Percentiles rank a stretch among this genome's conserved stretches.
Conservation (phyloP, 2,797 vertebrate genomes). For the Girardinus metallicus region DNA sequence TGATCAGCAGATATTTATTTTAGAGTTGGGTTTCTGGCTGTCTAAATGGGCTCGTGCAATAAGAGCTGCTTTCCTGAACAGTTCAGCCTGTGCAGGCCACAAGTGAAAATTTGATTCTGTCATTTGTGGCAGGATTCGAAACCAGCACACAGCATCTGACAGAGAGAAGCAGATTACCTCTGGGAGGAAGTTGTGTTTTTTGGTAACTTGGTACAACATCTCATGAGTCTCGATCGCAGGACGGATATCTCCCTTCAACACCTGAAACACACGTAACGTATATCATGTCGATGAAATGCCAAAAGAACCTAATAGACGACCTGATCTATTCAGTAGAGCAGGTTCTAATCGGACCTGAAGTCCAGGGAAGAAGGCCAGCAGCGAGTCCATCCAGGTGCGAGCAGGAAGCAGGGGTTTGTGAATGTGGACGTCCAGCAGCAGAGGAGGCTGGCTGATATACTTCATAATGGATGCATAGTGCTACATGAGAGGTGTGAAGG, state of each 20-base stretch:
- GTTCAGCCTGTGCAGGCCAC: neutral
- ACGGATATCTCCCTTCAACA: conserved; percentile 96
- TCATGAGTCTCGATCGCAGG: conserved; percentile 99
- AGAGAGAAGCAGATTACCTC: conserved; percentile 83
- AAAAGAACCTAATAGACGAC: neutral
- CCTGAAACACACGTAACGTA: conserved; percentile 73
- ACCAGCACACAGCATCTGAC: neutral
- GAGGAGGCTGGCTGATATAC: conserved; percentile 97
- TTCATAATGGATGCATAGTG: conserved; percentile 99
- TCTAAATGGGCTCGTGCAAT: neutral
- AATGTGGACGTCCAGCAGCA: conserved; percentile 96
- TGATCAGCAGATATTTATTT: neutral
- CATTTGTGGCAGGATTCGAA: neutral
- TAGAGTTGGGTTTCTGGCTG: neutral
- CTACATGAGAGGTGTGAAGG: conserved; percentile 66
- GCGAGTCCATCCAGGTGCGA: conserved; percentile 98
- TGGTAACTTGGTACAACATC: conserved; percentile 99
- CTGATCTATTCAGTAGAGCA: neutral
- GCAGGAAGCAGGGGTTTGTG: conserved; percentile 98
- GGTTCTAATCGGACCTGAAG: conserved; percentile 85
- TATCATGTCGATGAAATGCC: neutral
- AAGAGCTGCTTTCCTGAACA: conserved; percentile 8
- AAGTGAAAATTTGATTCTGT: neutral
- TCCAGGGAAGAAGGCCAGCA: conserved; percentile 97
- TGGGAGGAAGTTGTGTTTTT: conserved; percentile 98